Percentiles rank a stretch among this genome's conserved stretches.
phyloP scores from a whole-genome alignment of 2,797 vertebrate species.

The Paratrypauchen microcephalus region DNA sequence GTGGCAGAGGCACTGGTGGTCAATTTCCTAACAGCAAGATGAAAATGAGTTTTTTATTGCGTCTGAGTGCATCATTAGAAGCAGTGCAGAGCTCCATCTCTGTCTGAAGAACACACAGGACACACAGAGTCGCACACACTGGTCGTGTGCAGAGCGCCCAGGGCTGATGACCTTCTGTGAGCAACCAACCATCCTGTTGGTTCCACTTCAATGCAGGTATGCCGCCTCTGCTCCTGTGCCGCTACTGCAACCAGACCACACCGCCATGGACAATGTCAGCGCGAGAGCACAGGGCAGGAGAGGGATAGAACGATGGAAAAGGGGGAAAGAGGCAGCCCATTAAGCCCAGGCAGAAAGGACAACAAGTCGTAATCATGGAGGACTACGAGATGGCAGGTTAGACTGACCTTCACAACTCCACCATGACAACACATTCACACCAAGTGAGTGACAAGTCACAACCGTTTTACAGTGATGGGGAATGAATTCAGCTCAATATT shows the following conservation, averaged over 20 bases:
- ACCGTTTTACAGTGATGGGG: constrained; percentile 18
- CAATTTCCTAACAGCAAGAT: constrained; percentile 15
- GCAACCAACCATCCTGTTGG: constrained; percentile 79
- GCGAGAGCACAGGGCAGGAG: neutral
- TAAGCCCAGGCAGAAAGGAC: constrained; percentile 55
- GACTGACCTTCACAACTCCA: constrained; percentile 60
- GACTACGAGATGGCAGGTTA: constrained; percentile 47
- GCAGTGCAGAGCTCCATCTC: constrained; percentile 30
- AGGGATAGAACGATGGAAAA: constrained; percentile 27
- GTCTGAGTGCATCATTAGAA: constrained; percentile 29
- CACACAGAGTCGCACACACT: constrained; percentile 13
- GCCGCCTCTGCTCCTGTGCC: constrained; percentile 60
- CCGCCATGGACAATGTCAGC: constrained; percentile 48
- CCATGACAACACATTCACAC: constrained; percentile 50
- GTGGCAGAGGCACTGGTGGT: constrained; percentile 11
- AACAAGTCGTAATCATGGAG: constrained; percentile 60
- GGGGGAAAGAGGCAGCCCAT: constrained; percentile 46
- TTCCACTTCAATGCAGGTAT: constrained; percentile 80
- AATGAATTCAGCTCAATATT: constrained; percentile 3
- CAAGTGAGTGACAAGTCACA: constrained; percentile 36
- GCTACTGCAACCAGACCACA: constrained; percentile 64
- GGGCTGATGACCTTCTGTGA: constrained; percentile 77
- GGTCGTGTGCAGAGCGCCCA: constrained; percentile 39
- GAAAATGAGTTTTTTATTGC: constrained; percentile 24
- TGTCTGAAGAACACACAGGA: constrained; percentile 38